Base-by-base conservation (phyloP, 2,113 vertebrate species). In the Dasypus novemcinctus region DNA sequence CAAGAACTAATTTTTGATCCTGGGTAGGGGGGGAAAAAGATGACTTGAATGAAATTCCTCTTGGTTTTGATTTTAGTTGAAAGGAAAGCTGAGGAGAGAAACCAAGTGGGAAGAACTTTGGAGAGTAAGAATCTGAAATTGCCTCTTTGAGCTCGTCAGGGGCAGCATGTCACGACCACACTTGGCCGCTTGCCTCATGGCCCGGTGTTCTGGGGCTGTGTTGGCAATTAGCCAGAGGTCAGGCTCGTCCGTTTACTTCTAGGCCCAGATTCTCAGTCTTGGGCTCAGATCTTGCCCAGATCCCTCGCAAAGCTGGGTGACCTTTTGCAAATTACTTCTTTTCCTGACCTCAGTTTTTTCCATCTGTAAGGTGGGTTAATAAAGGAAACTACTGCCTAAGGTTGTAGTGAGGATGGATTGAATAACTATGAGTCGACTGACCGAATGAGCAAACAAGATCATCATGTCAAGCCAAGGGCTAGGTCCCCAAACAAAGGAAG, bases 1-100 rank as follows among this genome's bases (percentile, higher is more conserved):
- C 17, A 83, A 83, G 33, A 93, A 63, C 43, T 75, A 43, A 82
- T 93, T 97, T 95, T 23, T 2, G 61, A 91, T 69, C 8, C 4
- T 21, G 0, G 0, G 25, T 49, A 49, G 46, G 43, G 11, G 11
- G 10, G 71, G 46, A 57, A 79, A 46, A 57, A 29, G 23, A 36
- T 66, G 91, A 71, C 29, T 71, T 59, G n/a, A 76, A 86, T 93
- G 43, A 59, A 68, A 75, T 69, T 82, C 61, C 31, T 7, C n/a
- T 78, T 76, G 12, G 25, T 76, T 91, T 95, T 38, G 41, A 68
- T 72, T 81, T 63, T 11, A 46, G n/a, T 66, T 57, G n/a, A 59
- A 94, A 76, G 76, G 66, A 63, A 79, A 61, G 23, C 31, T 46
- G 80, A 91, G 43, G 82, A 27, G 61, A 83, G 72, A 76, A 17